Percentiles rank a stretch among this genome's conserved stretches.
phyloP scores from a whole-genome alignment of 2,888 invertebrate species.

The Philopedon plagiatum region DNA sequence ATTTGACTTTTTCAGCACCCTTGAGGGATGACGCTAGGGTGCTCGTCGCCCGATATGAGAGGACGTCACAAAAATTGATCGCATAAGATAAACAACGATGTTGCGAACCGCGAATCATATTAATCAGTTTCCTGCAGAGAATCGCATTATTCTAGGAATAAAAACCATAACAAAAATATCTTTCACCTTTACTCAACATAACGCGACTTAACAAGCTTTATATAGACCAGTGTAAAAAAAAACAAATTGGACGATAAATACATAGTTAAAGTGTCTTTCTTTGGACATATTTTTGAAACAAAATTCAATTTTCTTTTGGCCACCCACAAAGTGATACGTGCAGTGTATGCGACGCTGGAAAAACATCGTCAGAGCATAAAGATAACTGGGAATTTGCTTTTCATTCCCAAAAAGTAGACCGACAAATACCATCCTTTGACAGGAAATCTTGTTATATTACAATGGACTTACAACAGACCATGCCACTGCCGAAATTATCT shows the following conservation, averaged over 20 bases:
- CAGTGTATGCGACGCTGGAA: slow-evolving; percentile 33
- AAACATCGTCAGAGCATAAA: too few species aligned
- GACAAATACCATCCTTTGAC: not conserved
- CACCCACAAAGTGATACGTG: slow-evolving; percentile 36
- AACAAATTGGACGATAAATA: slow-evolving; percentile 16
- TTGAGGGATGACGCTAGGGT: too few species aligned
- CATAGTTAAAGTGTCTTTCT: too few species aligned
- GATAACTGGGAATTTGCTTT: slow-evolving; percentile 35
- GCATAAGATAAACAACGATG: too few species aligned
- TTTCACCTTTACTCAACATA: slow-evolving; percentile 38
- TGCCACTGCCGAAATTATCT: slow-evolving; percentile 53
- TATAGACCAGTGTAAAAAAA: slow-evolving; percentile 21
- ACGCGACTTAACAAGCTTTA: slow-evolving; percentile 38
- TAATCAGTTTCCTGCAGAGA: too few species aligned
- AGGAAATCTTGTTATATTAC: slow-evolving; percentile 44
- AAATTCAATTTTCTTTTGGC: slow-evolving; percentile 36
- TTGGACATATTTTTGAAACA: slow-evolving; percentile 27
- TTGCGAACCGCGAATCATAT: not conserved
- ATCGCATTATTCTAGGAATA: slow-evolving; percentile 46
- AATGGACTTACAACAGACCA: slow-evolving; percentile 54
- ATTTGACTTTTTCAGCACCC: too few species aligned
- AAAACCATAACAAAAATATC: slow-evolving; percentile 37
- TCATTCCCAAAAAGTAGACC: slow-evolving; percentile 36
- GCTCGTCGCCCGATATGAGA: too few species aligned
- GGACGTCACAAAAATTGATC: too few species aligned